phyloP scores from a whole-genome alignment of 2,113 vertebrate species.

The Zeus faber region DNA sequence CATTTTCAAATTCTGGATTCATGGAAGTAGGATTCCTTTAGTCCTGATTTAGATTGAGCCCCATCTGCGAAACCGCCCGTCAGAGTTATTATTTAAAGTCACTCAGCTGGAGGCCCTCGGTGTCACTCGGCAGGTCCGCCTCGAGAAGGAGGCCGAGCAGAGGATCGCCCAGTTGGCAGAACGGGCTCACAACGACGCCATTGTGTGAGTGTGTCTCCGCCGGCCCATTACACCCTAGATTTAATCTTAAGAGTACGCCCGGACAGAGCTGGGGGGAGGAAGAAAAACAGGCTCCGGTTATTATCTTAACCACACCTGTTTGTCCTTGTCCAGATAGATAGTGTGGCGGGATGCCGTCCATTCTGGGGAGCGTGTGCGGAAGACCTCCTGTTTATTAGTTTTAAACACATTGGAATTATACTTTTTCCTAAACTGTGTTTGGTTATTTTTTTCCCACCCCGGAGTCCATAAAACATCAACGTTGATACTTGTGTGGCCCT shows the following conservation, averaged over 20 bases:
- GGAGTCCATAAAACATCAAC: conserved; percentile 47
- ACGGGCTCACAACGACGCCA: conserved; percentile 78
- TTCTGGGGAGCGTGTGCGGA: conserved; percentile 33
- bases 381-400: conserved; percentile 53
- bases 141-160: conserved; percentile 81
- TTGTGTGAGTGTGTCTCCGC: conserved; percentile 75
- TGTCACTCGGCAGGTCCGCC: conserved; percentile 66
- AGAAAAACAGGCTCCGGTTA: conserved; percentile 49
- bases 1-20: no score
- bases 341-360: conserved; percentile 17
- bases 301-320: conserved; percentile 57
- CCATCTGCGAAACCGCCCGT: no score
- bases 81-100: not conserved
- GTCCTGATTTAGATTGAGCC: no score
- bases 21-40: no score
- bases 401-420: conserved; percentile 43
- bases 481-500: conserved; percentile 58
- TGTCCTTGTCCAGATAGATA: conserved; percentile 51
- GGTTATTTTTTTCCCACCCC: conserved; percentile 30
- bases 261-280: conserved; percentile 44
- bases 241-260: conserved; percentile 48
- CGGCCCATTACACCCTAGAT: conserved; percentile 48
- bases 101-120: conserved; percentile 4
- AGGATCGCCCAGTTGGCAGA: conserved; percentile 74
- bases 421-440: conserved; percentile 43